Conservation (phyloP, 92 coral and sea anemone species). For the Siderastrea siderea region DNA sequence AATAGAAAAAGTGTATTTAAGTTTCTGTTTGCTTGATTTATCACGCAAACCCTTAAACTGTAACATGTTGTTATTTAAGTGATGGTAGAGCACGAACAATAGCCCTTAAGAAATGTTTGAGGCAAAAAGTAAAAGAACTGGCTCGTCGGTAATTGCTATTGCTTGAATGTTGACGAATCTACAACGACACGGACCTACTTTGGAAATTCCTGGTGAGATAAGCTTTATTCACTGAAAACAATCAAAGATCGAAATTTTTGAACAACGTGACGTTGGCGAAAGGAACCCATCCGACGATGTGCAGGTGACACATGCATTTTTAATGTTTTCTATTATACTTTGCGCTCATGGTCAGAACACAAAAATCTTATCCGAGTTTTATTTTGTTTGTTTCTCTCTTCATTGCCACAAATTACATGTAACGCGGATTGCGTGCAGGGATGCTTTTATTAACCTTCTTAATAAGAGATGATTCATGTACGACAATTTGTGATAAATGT, state of each 20-base stretch:
- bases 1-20: background rate
- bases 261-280: background rate
- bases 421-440: background rate
- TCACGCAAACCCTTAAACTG: constrained; percentile 1
- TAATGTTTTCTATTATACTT: background rate
- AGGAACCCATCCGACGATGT: background rate
- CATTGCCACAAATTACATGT: background rate
- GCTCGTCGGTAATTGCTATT: no score
- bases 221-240: background rate
- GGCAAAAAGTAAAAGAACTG: no score
- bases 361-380: background rate
- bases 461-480: no score
- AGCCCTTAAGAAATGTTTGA: no score
- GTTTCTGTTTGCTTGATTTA: background rate
- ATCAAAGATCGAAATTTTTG: background rate
- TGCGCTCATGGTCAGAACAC: no score
- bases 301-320: constrained; percentile 2
- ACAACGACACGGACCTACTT: background rate
- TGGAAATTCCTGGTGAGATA: background rate
- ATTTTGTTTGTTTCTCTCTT: background rate
- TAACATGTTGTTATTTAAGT: no score
- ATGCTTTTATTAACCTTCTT: no score
- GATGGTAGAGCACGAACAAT: no score
- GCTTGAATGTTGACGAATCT: background rate
- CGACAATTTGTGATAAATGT: no score